Percentiles rank a stretch among this genome's conserved stretches.
phyloP scores from a whole-genome alignment of 2,797 vertebrate species.

The Pogonophryne albipinna region DNA sequence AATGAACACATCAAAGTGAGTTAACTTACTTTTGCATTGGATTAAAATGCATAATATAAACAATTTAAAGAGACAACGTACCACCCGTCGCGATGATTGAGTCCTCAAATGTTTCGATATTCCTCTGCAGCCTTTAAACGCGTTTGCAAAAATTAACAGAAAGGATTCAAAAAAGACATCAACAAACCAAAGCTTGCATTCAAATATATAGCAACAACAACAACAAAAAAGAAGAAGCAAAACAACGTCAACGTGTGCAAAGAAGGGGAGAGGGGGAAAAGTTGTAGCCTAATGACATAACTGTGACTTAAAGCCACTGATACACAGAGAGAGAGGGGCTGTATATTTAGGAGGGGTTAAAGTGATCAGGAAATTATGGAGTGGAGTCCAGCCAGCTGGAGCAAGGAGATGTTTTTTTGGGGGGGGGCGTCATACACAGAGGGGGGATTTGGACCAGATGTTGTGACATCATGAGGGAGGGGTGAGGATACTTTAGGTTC shows the following conservation, averaged over 20 bases:
- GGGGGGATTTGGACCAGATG: constrained; percentile 39
- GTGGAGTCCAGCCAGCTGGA: constrained; percentile 79
- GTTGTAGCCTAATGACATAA: constrained; percentile 51
- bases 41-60: not conserved
- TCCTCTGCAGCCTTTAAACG: constrained; percentile 24
- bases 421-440: constrained; percentile 5
- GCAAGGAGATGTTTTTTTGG: not conserved
- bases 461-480: constrained; percentile 16
- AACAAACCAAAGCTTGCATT: too few relatives aligned
- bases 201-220: too few relatives aligned
- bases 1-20: not conserved
- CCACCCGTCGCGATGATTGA: constrained; percentile 35
- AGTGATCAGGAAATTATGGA: constrained; percentile 86
- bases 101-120: constrained; percentile 32
- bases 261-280: constrained; percentile 17
- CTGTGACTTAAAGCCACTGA: constrained; percentile 34
- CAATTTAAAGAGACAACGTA: constrained; percentile 43
- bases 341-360: constrained; percentile 58
- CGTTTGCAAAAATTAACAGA: not conserved
- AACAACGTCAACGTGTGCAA: not conserved
- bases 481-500: not conserved
- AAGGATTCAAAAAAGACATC: not conserved
- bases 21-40: not conserved
- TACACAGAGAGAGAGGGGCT: constrained; percentile 33
- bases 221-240: not conserved